Conservation (phyloP, 1,140 invertebrate genomes). For the Pollicipes pollicipes region DNA sequence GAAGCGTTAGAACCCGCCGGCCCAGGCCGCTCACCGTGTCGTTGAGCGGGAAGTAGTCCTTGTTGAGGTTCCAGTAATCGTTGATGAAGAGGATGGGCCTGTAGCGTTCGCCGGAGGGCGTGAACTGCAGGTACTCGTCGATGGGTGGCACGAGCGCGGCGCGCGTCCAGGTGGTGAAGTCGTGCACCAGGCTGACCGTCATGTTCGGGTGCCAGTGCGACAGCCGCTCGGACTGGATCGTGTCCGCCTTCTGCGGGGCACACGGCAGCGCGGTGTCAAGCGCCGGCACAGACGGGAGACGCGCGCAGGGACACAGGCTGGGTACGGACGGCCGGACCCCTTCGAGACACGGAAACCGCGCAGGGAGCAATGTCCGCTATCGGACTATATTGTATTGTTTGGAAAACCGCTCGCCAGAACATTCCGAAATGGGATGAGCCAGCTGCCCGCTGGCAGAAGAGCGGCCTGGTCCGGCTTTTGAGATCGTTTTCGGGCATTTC, state of each 20-base stretch:
- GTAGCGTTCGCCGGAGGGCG: conserved; percentile 59
- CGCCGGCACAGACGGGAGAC: conserved; percentile 15
- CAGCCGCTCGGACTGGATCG: conserved; percentile 65
- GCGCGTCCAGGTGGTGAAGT: conserved; percentile 39
- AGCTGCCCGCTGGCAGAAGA: not conserved
- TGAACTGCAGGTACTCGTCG: conserved; percentile 83
- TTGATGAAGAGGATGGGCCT: conserved; percentile 91
- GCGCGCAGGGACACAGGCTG: not conserved
- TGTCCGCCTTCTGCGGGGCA: conserved; percentile 46
- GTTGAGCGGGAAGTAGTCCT: conserved; percentile 91
- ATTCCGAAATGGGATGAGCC: not conserved
- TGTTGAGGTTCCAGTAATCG: conserved; percentile 96
- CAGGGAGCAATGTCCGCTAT: not conserved
- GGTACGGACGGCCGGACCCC: not conserved
- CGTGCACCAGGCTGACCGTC: conserved; percentile 63
- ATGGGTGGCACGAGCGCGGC: conserved; percentile 63
- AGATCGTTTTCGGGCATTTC: no score
- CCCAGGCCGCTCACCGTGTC: conserved; percentile 41
- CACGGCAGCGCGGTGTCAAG: conserved; percentile 22
- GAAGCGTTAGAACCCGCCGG: not conserved
- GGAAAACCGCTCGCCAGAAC: not conserved
- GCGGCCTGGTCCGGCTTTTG: no score
- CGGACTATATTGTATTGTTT: not conserved
- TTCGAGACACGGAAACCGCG: no score
- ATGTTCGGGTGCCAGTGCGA: conserved; percentile 99